Evolutionary conservation across 1,140 invertebrate species (phyloP), one percentile per base, ranked within the genome.

Genomic region (Ooceraea biroi): DNA sequence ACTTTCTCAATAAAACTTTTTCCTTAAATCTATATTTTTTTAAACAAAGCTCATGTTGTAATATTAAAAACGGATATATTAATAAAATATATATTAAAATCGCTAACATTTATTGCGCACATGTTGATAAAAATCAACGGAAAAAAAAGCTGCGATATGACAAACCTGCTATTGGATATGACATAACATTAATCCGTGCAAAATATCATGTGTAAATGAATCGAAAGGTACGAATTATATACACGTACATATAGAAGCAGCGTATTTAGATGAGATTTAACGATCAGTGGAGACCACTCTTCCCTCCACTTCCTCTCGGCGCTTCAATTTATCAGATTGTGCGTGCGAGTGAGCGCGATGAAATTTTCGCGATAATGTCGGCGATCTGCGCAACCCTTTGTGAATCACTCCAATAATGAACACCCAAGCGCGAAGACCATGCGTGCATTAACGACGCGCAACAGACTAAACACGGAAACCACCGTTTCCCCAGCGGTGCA

Each of bases 311-410:
- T 52, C n/a, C 36, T 14, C 63, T 22, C 50, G 22, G 55, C 36
- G 25, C 36, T 80, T 80, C 19, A 55, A 80, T 71, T 5, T 25
- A 50, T 65, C 73, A 71, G 22, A 8, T 5, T 19, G 52, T 0
- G n/a, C 27, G 36, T 25, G 7, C 8, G n/a, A 69, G 36, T n/a
- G 19, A 25, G 50, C 12, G 52, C n/a, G 65, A 80, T 80, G 10
- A 27, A 58, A 80, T 80, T 80, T 80, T 71, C 76, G 50, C 50
- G n/a, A 55, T 57, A 80, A 57, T 78, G 69, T 78, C 48, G 36
- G 22, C n/a, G 41, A 80, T 17, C n/a, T n/a, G 63, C 12, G 58
- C 58, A 50, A 19, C 25, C 44, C 44, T 12, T 44, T 48, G 44
- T 48, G 63, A 55, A 25, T 22, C 50, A 22, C 50, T 27, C 69